A percentile compares a stretch with the other conserved stretches of the same genome.
Evolutionary conservation across 2,888 invertebrate species (phyloP).

Genomic region (Nowickia ferox): DNA sequence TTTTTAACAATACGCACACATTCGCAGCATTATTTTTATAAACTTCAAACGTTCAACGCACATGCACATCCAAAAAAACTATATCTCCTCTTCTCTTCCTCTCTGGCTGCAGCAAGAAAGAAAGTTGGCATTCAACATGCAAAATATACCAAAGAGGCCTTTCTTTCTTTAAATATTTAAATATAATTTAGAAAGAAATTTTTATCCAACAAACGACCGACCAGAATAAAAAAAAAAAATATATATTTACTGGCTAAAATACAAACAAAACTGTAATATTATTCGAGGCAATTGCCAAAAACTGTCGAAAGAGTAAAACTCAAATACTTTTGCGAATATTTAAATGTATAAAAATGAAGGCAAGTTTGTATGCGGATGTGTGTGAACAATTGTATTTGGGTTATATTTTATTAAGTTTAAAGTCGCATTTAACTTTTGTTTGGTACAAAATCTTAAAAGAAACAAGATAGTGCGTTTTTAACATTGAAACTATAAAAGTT

Average conservation of each 20-base stretch:
- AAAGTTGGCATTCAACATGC: slow-evolving; percentile 58
- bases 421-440: slow-evolving; percentile 31
- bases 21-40: slow-evolving; percentile 32
- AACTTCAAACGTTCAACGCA: slow-evolving; percentile 19
- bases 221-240: slow-evolving; percentile 25
- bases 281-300: slow-evolving; percentile 56
- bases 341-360: slow-evolving; percentile 31
- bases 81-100: no score
- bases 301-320: slow-evolving; percentile 35
- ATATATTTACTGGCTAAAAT: slow-evolving; percentile 34
- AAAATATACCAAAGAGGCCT: slow-evolving; percentile 42
- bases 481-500: slow-evolving; percentile 2
- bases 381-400: background rate
- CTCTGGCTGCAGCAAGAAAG: slow-evolving; percentile 17
- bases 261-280: slow-evolving; percentile 5
- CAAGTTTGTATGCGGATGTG: slow-evolving; percentile 4
- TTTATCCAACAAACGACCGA: slow-evolving; percentile 56
- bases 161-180: slow-evolving; percentile 58
- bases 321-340: slow-evolving; percentile 18
- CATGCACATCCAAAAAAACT: background rate
- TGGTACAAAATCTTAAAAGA: background rate
- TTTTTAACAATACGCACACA: slow-evolving; percentile 19
- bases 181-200: slow-evolving; percentile 61
- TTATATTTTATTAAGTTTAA: slow-evolving; percentile 53
- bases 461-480: background rate